These are phyloP conservation scores for Calliopum simillimum DNA, from an alignment of 2,888 invertebrate species.

Conservation along the genomic window DNA sequence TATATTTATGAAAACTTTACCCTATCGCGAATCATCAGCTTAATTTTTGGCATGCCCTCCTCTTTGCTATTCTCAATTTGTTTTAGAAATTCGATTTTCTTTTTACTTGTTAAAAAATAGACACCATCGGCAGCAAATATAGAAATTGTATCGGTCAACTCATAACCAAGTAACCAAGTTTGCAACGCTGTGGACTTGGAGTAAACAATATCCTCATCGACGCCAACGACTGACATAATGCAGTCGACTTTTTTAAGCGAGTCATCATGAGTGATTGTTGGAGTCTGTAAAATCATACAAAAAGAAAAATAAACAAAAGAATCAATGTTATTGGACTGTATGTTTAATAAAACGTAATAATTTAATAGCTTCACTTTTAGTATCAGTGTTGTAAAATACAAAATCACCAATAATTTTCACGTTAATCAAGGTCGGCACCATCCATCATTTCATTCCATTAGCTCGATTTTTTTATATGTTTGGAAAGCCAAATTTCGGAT, in stretches of 20 bases:
- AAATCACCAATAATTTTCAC: not conserved
- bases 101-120: constrained; percentile 94
- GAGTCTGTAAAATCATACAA: constrained; percentile 65
- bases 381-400: not conserved
- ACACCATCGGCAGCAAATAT: constrained; percentile 88
- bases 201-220: constrained; percentile 95
- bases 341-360: not conserved
- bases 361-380: not conserved
- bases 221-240: constrained; percentile 90
- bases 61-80: constrained; percentile 89
- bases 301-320: not conserved
- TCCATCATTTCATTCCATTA: too few relatives aligned
- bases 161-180: constrained; percentile 98
- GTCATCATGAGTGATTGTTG: constrained; percentile 75
- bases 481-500: too few relatives aligned
- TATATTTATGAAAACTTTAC: constrained; percentile 69
- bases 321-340: not conserved
- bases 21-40: constrained; percentile 89
- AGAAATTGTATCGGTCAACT: constrained; percentile 95
- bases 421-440: too few relatives aligned
- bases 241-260: constrained; percentile 89
- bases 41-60: constrained; percentile 86
- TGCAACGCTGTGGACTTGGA: constrained; percentile 96
- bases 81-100: constrained; percentile 96
- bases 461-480: too few relatives aligned